Evolutionary conservation across 2,113 vertebrate genomes (phyloP).

Genomic region (Nothocercus nigrocapillus): DNA sequence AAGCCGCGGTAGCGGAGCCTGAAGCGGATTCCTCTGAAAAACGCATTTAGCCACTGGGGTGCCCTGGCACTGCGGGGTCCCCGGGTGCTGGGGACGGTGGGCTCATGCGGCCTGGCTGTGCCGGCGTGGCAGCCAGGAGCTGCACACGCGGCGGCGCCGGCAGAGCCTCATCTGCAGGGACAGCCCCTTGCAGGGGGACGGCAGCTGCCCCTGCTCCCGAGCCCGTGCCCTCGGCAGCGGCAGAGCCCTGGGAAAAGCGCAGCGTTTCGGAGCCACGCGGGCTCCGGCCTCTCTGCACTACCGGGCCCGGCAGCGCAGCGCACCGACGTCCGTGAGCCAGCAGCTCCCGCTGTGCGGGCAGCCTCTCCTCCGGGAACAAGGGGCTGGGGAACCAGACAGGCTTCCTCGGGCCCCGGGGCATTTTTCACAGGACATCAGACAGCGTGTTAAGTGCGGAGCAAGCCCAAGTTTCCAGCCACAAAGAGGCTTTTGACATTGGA

Average conservation of each 20-base stretch:
- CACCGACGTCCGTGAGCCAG: neutral
- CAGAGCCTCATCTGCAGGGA: neutral
- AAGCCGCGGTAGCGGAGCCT: neutral
- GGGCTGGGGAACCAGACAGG: neutral
- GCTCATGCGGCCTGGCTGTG: neutral
- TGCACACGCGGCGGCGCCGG: rapidly evolving
- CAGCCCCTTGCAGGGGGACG: neutral
- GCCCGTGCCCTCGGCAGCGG: neutral
- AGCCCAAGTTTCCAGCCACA: conserved; percentile 23
- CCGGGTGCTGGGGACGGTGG: neutral
- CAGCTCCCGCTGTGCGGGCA: neutral
- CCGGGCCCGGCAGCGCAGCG: neutral
- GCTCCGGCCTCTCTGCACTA: neutral
- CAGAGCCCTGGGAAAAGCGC: neutral
- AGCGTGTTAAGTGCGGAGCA: neutral
- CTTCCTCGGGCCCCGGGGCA: neutral
- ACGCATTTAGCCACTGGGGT: neutral
- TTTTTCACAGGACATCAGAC: neutral
- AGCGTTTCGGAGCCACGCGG: neutral
- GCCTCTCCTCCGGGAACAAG: neutral
- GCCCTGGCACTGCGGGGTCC: neutral
- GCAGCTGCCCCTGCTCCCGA: too few relatives aligned
- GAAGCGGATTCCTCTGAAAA: neutral
- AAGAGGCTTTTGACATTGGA: conserved; percentile 65
- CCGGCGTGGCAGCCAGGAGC: neutral